Evolutionary conservation across 2,888 invertebrate genomes (phyloP).

Genomic region (Oligia fasciuncula): DNA sequence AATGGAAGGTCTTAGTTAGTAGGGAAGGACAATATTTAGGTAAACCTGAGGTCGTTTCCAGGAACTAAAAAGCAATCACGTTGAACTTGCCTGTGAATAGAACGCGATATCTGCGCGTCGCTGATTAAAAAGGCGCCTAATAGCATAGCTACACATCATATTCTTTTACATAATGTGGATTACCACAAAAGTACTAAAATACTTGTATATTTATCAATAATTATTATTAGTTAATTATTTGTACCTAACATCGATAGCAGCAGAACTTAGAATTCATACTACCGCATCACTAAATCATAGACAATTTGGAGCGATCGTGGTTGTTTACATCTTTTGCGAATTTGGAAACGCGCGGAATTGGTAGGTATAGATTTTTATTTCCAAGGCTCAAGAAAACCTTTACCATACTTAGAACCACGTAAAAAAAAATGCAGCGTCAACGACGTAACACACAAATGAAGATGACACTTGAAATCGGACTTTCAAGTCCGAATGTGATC

Average conservation of each 20-base stretch:
- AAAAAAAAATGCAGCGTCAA: not conserved
- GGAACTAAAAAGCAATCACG: not conserved
- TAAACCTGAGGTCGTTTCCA: not conserved
- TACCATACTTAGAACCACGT: not conserved
- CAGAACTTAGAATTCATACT: not conserved
- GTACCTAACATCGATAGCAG: not conserved
- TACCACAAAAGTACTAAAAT: not conserved
- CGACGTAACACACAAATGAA: not conserved
- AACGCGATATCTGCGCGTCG: not conserved
- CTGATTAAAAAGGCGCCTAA: not conserved
- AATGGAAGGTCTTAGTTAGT: not conserved
- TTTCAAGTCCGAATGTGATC: not conserved
- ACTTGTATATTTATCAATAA: not conserved
- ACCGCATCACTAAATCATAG: not conserved
- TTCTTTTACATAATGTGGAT: not conserved
- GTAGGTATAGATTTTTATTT: not conserved
- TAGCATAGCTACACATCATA: not conserved
- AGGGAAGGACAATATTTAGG: not conserved
- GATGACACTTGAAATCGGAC: no score
- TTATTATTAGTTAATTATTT: not conserved
- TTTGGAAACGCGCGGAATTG: not conserved
- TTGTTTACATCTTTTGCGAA: not conserved
- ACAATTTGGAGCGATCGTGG: not conserved
- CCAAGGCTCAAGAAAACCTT: not conserved
- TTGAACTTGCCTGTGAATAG: not conserved